These are phyloP conservation scores for Drosophila subpulchrella DNA, from an alignment of 1,140 invertebrate species.

Conservation along the genomic window DNA sequence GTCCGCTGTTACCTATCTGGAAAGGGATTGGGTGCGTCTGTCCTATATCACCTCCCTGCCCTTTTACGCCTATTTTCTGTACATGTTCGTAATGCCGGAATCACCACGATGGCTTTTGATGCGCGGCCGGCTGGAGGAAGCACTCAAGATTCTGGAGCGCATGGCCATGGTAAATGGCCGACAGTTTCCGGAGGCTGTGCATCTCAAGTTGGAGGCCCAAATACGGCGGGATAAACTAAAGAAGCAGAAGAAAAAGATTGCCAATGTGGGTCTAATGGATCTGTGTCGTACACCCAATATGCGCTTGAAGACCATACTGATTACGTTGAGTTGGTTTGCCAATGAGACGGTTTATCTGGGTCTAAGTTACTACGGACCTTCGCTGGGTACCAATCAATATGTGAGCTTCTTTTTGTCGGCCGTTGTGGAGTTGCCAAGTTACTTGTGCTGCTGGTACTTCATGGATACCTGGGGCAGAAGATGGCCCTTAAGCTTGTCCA, in stretches of 20 bases:
- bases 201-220: conserved; percentile 88
- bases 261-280: conserved; percentile 88
- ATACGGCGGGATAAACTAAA: conserved; percentile 84
- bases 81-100: conserved; percentile 94
- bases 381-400: conserved; percentile 93
- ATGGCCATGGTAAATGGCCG: conserved; percentile 92
- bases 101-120: conserved; percentile 94
- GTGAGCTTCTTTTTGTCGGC: conserved; percentile 94
- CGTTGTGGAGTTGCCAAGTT: conserved; percentile 93
- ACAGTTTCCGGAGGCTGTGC: conserved; percentile 90
- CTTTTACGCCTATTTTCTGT: conserved; percentile 93
- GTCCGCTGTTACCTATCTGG: conserved; percentile 92
- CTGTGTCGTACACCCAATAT: conserved; percentile 93
- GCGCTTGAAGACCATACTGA: conserved; percentile 89
- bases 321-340: conserved; percentile 89
- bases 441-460: conserved; percentile 92
- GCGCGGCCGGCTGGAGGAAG: conserved; percentile 91
- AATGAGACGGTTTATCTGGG: conserved; percentile 93
- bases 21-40: conserved; percentile 92
- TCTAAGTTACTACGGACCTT: conserved; percentile 92
- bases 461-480: conserved; percentile 93
- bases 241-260: conserved; percentile 87
- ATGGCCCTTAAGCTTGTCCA: conserved; percentile 93
- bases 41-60: conserved; percentile 92
- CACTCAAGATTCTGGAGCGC: conserved; percentile 90